Evolutionary conservation across 2,113 vertebrate genomes (phyloP).

Genomic region (Paracanthobrama guichenoti): DNA sequence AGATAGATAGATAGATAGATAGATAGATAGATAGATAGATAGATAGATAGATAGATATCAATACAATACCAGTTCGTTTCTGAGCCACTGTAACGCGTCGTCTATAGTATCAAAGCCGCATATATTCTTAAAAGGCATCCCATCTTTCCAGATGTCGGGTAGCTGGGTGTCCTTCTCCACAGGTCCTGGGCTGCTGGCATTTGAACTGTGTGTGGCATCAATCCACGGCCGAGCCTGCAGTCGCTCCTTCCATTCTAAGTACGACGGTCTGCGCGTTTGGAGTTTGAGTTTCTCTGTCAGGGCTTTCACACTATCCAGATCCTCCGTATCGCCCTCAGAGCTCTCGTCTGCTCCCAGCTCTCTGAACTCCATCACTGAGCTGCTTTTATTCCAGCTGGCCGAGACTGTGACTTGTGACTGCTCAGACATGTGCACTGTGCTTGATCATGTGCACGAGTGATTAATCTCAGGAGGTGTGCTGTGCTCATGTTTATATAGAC

Average conservation of each 20-base stretch:
- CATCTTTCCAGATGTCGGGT: conserved; percentile 48
- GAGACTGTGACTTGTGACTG: conserved; percentile 16
- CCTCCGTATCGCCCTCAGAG: conserved; percentile 73
- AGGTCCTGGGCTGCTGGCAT: conserved; percentile 15
- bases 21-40: background rate
- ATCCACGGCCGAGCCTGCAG: conserved; percentile 80
- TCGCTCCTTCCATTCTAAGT: conserved; percentile 88
- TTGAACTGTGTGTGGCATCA: background rate
- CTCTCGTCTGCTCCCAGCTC: conserved; percentile 78
- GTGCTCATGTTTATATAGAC: conserved; percentile 32
- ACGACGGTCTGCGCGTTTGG: conserved; percentile 89
- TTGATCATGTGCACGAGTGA: conserved; percentile 6
- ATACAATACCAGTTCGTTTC: conserved; percentile 82
- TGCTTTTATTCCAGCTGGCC: background rate
- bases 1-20: conserved; percentile 11
- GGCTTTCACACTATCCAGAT: conserved; percentile 85
- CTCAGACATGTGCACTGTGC: conserved; percentile 14
- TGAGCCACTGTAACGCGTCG: conserved; percentile 86
- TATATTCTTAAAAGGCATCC: conserved; percentile 64
- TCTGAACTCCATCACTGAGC: conserved; percentile 76
- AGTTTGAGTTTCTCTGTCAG: conserved; percentile 88
- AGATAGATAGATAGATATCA: background rate
- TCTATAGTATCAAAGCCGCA: conserved; percentile 86
- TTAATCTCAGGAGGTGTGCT: conserved; percentile 37
- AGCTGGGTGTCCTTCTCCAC: conserved; percentile 34